These are phyloP conservation scores for Cheilosia grossa DNA, from an alignment of 2,888 invertebrate species.

Conservation along the genomic window DNA sequence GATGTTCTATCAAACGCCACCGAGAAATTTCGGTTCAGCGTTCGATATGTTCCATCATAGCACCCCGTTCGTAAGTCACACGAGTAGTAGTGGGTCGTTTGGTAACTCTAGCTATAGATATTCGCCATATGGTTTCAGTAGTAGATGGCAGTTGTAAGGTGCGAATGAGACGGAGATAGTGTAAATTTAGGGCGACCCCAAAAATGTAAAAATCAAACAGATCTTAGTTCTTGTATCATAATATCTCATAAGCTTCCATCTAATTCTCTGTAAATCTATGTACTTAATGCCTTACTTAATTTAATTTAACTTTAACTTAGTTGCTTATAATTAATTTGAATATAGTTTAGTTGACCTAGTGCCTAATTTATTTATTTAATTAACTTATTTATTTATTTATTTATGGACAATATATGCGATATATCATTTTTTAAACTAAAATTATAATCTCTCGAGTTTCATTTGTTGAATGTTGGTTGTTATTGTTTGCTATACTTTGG, in stretches of 20 bases:
- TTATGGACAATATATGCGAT: slow-evolving; percentile 63
- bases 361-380: slow-evolving; percentile 76
- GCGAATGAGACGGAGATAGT: not conserved
- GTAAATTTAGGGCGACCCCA: slow-evolving; percentile 53
- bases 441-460: slow-evolving; percentile 49
- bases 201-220: slow-evolving; percentile 24
- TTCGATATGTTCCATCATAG: slow-evolving; percentile 83
- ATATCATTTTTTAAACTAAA: slow-evolving; percentile 35
- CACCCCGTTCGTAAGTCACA: slow-evolving; percentile 82
- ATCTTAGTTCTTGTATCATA: slow-evolving; percentile 50
- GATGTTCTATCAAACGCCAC: slow-evolving; percentile 83
- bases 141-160: slow-evolving; percentile 82
- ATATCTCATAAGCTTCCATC: slow-evolving; percentile 19
- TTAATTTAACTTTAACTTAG: slow-evolving; percentile 25
- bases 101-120: slow-evolving; percentile 83
- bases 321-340: slow-evolving; percentile 16
- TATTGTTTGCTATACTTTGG: slow-evolving; percentile 3
- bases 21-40: slow-evolving; percentile 82
- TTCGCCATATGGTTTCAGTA: slow-evolving; percentile 82
- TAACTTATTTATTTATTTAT: slow-evolving; percentile 76
- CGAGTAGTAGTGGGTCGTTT: slow-evolving; percentile 80
- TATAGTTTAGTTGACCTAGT: slow-evolving; percentile 51
- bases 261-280: slow-evolving; percentile 45
- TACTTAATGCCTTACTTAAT: slow-evolving; percentile 26
- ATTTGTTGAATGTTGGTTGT: slow-evolving; percentile 29